phyloP scores from a whole-genome alignment of 2,888 invertebrate species.

The Cheilosia vernalis region DNA sequence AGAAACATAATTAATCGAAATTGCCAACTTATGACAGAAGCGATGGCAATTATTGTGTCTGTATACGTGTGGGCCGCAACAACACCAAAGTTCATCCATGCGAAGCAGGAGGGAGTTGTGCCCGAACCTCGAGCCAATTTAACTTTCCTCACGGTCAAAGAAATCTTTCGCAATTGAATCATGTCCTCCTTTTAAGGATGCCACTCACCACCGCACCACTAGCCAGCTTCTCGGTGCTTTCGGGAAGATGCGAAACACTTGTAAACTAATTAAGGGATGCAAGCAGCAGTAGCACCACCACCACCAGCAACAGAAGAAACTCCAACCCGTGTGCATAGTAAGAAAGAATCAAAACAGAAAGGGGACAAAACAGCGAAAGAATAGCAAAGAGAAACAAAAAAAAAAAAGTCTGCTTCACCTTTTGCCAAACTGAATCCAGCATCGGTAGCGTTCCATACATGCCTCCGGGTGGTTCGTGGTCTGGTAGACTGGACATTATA shows the following conservation, averaged over 20 bases:
- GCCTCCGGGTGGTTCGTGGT: constrained; percentile 56
- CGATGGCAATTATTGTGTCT: constrained; percentile 49
- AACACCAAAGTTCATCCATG: constrained; percentile 57
- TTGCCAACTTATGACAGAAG: constrained; percentile 71
- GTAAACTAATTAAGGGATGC: constrained; percentile 71
- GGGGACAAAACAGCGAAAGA: neutral
- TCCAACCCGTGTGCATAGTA: constrained; percentile 24
- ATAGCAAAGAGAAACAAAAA: constrained; percentile 16
- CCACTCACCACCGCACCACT: constrained; percentile 9
- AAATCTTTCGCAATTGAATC: constrained; percentile 72
- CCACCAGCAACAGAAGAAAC: neutral
- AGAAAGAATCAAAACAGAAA: neutral
- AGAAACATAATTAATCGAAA: constrained; percentile 69
- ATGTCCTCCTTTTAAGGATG: constrained; percentile 63
- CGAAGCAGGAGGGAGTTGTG: constrained; percentile 18
- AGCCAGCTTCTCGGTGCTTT: constrained; percentile 18
- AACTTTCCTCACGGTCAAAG: constrained; percentile 71
- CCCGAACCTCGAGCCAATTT: constrained; percentile 56
- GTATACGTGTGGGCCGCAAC: constrained; percentile 20
- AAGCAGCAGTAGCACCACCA: neutral
- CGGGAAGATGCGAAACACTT: constrained; percentile 64
- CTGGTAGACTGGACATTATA: constrained; percentile 75
- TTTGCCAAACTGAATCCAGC: constrained; percentile 35
- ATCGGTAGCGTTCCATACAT: constrained; percentile 36
- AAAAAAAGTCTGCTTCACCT: constrained; percentile 37